These are phyloP conservation scores for Tyto alba DNA, from an alignment of 2,113 vertebrate genomes.

Conservation along the genomic window DNA sequence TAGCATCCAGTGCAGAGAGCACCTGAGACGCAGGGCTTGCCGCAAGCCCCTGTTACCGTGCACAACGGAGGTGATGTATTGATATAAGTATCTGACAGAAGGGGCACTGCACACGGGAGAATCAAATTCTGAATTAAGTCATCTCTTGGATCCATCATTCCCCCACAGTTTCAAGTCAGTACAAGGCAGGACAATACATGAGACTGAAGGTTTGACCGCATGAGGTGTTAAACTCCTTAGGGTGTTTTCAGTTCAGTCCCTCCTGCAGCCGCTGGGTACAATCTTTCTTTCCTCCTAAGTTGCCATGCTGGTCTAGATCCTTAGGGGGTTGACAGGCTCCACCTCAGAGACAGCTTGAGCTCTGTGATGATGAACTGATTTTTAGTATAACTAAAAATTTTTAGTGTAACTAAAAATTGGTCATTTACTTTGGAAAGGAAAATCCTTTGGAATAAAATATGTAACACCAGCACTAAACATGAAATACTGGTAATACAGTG, in stretches of 20 bases:
- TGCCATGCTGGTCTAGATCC: background rate
- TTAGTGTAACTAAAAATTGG: background rate
- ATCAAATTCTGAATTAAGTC: background rate
- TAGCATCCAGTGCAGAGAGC: background rate
- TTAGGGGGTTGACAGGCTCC: background rate
- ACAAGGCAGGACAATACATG: background rate
- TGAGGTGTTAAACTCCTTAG: background rate
- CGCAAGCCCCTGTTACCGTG: fast-evolving
- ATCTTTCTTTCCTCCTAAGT: background rate
- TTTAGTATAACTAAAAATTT: background rate
- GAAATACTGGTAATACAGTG: background rate
- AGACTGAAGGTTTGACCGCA: background rate
- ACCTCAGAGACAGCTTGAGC: background rate
- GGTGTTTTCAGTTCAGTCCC: background rate
- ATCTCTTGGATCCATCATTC: background rate
- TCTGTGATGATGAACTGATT: background rate
- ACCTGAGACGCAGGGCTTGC: background rate
- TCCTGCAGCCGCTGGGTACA: background rate
- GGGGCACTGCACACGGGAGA: background rate
- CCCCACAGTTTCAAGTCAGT: background rate
- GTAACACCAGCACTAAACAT: background rate
- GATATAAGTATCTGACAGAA: background rate
- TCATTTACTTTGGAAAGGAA: slow-evolving; percentile 11
- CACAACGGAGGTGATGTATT: background rate
- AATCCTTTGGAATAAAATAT: background rate